Percentiles rank a stretch among this genome's conserved stretches.
phyloP scores from a whole-genome alignment of 2,888 invertebrate genomes.

The Tipula confusa region DNA sequence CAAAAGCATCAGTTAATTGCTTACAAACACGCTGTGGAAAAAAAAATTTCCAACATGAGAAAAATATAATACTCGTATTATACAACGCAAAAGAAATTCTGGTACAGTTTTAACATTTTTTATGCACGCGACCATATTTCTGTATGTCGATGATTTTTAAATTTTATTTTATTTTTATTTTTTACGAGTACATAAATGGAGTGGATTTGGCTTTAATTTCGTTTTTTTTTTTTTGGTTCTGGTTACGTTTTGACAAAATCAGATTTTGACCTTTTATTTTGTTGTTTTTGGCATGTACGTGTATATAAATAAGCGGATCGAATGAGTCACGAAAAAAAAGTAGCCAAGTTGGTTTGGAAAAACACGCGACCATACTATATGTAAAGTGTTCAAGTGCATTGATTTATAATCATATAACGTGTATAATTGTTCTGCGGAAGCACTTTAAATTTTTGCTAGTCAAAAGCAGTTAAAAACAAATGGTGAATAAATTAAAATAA shows the following conservation, averaged over 20 bases:
- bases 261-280: neutral
- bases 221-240: neutral
- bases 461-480: no score
- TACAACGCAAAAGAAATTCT: constrained; percentile 13
- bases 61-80: neutral
- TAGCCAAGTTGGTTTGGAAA: no score
- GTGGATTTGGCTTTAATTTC: neutral
- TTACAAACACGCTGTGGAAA: constrained; percentile 31
- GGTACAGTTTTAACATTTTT: constrained; percentile 28
- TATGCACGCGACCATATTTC: constrained; percentile 31
- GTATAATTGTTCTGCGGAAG: no score
- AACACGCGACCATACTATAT: no score
- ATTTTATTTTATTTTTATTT: no score
- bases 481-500: no score
- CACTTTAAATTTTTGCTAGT: no score
- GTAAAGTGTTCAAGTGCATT: no score
- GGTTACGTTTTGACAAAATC: neutral
- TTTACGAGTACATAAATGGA: neutral
- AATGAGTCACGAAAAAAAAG: no score
- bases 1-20: constrained; percentile 33
- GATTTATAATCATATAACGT: no score
- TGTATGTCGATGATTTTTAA: constrained; percentile 30
- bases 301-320: neutral
- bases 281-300: neutral
- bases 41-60: neutral